Percentiles rank a stretch among this genome's conserved stretches.
Conservation (phyloP, 2,113 vertebrate genomes). For the Heterocephalus glaber region DNA sequence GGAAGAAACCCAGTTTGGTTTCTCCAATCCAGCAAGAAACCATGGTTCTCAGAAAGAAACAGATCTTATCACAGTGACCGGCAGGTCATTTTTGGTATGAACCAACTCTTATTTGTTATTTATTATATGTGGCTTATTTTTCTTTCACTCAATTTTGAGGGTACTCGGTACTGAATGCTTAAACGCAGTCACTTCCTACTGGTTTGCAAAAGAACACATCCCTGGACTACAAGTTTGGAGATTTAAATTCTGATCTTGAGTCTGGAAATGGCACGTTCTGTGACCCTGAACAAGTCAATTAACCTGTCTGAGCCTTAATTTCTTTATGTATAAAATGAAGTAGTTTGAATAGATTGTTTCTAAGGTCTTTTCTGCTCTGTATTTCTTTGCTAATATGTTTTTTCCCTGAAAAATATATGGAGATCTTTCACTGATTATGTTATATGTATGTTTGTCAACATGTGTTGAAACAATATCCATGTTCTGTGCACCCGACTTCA, state of each 20-base stretch:
- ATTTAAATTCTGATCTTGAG: conserved; percentile 4
- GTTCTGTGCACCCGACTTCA: neutral
- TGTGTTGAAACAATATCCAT: neutral
- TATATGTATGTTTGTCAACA: neutral
- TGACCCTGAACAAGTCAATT: conserved; percentile 50
- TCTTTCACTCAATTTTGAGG: neutral
- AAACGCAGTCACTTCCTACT: neutral
- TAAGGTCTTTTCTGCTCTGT: neutral
- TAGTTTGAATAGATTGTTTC: conserved; percentile 7
- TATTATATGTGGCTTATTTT: conserved; percentile 33
- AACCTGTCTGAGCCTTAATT: neutral
- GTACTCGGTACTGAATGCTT: conserved; percentile 38
- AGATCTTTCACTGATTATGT: neutral
- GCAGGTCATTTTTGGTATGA: conserved; percentile 92
- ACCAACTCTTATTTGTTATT: conserved; percentile 49
- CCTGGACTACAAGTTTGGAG: conserved; percentile 5
- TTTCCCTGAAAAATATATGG: neutral
- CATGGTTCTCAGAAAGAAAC: conserved; percentile 93
- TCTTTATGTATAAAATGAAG: conserved; percentile 52
- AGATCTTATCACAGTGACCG: conserved; percentile 88
- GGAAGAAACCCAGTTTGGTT: conserved; percentile 93
- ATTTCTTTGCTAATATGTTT: neutral
- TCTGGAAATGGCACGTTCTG: conserved; percentile 12
- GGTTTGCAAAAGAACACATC: neutral
- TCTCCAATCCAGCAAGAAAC: conserved; percentile 87